phyloP scores from a whole-genome alignment of 2,888 invertebrate genomes.

The Thereva nobilitata region DNA sequence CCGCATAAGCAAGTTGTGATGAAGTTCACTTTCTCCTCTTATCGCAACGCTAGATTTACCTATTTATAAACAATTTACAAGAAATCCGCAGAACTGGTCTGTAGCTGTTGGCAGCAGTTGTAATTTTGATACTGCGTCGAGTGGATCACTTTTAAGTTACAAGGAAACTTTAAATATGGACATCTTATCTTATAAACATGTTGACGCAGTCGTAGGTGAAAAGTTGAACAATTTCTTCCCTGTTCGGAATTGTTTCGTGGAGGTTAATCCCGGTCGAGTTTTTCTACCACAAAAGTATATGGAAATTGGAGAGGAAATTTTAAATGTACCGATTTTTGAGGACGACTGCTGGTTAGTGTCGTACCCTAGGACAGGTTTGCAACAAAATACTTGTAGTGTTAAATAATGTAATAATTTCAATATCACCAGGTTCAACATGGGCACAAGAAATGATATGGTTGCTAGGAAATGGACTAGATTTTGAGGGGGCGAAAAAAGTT shows the following conservation, averaged over 20 bases:
- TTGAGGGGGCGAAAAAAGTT: conserved; percentile 69
- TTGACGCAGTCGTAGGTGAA: conserved; percentile 64
- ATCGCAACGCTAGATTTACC: neutral
- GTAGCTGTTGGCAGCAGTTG: conserved; percentile 7
- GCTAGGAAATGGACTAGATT: conserved; percentile 79
- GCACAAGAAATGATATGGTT: conserved; percentile 92
- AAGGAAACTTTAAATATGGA: conserved; percentile 40
- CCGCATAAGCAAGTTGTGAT: conserved; percentile 22
- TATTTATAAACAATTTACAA: conserved; percentile 22
- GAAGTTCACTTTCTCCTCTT: conserved; percentile 26
- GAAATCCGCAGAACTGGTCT: conserved; percentile 1
- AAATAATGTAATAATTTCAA: neutral
- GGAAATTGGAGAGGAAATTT: conserved; percentile 70
- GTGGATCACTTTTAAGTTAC: conserved; percentile 2
- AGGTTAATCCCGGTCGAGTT: conserved; percentile 72
- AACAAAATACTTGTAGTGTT: neutral
- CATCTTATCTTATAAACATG: conserved; percentile 60
- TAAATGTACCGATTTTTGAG: conserved; percentile 71
- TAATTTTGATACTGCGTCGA: conserved; percentile 3
- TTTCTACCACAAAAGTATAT: conserved; percentile 72
- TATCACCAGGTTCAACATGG: conserved; percentile 80
- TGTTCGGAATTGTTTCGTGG: conserved; percentile 69
- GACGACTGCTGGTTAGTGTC: conserved; percentile 87
- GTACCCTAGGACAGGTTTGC: conserved; percentile 83
- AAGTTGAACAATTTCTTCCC: conserved; percentile 71